Percentiles rank a stretch among this genome's conserved stretches.
Conservation (phyloP, 2,113 vertebrate genomes). For the Callorhinus ursinus region DNA sequence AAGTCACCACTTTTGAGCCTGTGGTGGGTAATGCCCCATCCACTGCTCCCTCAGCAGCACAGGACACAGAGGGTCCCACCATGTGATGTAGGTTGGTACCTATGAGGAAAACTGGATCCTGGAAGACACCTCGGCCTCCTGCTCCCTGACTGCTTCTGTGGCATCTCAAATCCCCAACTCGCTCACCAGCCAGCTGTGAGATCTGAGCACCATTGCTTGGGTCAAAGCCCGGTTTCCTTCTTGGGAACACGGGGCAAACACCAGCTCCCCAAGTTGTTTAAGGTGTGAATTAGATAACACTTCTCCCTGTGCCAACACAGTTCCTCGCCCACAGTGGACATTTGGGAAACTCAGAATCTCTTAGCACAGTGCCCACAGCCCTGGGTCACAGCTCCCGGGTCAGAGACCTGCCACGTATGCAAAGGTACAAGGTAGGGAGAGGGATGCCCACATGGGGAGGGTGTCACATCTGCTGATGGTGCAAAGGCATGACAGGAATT, state of each 20-base stretch:
- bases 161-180: neutral
- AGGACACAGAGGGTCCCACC: neutral
- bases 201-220: no score
- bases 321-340: rapidly evolving
- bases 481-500: neutral
- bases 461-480: rapidly evolving
- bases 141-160: neutral
- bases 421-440: rapidly evolving
- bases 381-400: neutral
- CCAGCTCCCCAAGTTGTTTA: rapidly evolving
- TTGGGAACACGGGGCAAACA: neutral
- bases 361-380: no score
- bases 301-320: rapidly evolving
- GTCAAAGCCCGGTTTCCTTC: neutral
- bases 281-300: neutral
- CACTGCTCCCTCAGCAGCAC: neutral
- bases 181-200: no score
- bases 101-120: neutral
- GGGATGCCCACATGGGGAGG: rapidly evolving
- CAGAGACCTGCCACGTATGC: neutral
- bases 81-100: rapidly evolving
- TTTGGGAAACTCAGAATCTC: neutral
- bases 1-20: neutral
- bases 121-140: rapidly evolving
- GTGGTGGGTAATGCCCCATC: neutral